These are phyloP conservation scores for Drosophila mauritiana DNA, from an alignment of 1,140 invertebrate genomes.

Conservation along the genomic window DNA sequence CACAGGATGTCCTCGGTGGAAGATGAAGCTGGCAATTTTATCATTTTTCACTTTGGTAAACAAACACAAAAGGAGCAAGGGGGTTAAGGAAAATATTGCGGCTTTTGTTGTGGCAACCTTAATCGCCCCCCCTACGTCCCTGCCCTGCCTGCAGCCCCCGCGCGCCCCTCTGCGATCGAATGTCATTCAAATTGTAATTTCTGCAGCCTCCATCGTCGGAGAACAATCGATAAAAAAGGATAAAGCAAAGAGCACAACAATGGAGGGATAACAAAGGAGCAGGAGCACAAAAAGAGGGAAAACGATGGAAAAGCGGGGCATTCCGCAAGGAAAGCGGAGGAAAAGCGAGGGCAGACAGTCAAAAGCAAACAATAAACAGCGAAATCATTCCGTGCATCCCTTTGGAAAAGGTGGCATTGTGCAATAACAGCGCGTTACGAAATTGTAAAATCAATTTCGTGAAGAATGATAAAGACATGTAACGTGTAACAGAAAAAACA, in stretches of 20 bases:
- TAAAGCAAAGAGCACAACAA: slow-evolving; percentile 59
- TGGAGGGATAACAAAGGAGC: slow-evolving; percentile 48
- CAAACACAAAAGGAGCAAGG: slow-evolving; percentile 62
- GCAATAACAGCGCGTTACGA: slow-evolving; percentile 18
- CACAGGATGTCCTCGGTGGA: slow-evolving; percentile 51
- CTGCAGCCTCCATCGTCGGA: slow-evolving; percentile 42
- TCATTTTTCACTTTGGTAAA: slow-evolving; percentile 79
- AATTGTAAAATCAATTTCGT: slow-evolving; percentile 22
- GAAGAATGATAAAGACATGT: neutral
- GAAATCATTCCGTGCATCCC: slow-evolving; percentile 26
- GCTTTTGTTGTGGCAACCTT: slow-evolving; percentile 68
- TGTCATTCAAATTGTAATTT: slow-evolving; percentile 68
- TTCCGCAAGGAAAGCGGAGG: slow-evolving; percentile 8
- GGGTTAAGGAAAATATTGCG: slow-evolving; percentile 49
- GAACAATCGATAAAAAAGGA: slow-evolving; percentile 62
- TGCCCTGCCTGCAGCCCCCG: neutral
- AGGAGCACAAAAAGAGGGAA: slow-evolving; percentile 25
- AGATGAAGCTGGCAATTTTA: slow-evolving; percentile 66
- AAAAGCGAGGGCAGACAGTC: slow-evolving; percentile 40
- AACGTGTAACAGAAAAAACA: neutral
- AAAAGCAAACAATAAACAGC: slow-evolving; percentile 52
- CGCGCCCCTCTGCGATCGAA: slow-evolving; percentile 53
- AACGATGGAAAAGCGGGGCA: neutral
- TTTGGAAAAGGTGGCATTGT: slow-evolving; percentile 3
- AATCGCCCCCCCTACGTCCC: slow-evolving; percentile 21